Conservation (phyloP, 2,888 invertebrate genomes). For the Cenopis cana region DNA sequence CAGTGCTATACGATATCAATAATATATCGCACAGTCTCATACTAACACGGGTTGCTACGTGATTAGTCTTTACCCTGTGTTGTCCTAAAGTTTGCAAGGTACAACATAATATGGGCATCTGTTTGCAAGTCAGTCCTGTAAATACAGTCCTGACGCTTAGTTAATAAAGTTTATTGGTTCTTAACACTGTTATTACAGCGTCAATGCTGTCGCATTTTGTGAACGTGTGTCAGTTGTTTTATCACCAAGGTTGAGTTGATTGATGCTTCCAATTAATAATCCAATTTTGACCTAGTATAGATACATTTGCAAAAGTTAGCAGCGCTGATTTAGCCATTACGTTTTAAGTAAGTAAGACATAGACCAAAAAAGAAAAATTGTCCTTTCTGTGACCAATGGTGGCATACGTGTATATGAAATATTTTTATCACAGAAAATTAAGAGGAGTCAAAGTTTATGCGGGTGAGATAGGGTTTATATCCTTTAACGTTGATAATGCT, state of each 20-base stretch:
- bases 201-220: neutral
- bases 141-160: constrained; percentile 2
- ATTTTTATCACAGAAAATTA: no score
- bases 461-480: no score
- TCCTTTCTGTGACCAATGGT: no score
- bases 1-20: no score
- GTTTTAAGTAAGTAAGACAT: neutral
- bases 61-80: neutral
- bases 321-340: no score
- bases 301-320: neutral
- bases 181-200: constrained; percentile 1
- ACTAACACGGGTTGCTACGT: neutral
- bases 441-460: no score
- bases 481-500: no score
- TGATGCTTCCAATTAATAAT: neutral
- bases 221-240: neutral
- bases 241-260: neutral
- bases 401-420: no score
- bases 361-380: neutral
- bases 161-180: constrained; percentile 28
- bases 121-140: constrained; percentile 17
- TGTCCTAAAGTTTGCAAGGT: neutral
- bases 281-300: neutral
- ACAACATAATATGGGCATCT: constrained; percentile 13
- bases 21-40: neutral